Conservation (phyloP, 2,888 invertebrate genomes). For the Myopa tessellatipennis region DNA sequence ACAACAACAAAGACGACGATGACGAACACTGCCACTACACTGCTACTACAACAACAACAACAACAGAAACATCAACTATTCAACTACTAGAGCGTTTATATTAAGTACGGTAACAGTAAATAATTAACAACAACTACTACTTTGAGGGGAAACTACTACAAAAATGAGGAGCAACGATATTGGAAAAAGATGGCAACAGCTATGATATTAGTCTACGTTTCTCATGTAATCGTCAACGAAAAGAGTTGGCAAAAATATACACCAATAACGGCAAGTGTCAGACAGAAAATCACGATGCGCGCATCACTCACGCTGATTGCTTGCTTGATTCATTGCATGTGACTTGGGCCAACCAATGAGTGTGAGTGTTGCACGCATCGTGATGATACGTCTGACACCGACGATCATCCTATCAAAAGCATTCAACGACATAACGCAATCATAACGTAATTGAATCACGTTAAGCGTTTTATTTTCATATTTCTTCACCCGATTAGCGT, state of each 20-base stretch:
- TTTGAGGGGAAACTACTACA: neutral
- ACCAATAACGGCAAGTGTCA: neutral
- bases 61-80: neutral
- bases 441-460: slow-evolving; percentile 34
- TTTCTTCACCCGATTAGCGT: slow-evolving; percentile 18
- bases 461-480: slow-evolving; percentile 8
- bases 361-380: neutral
- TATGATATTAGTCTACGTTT: too few species aligned
- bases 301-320: neutral
- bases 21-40: neutral
- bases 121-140: neutral
- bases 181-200: too few species aligned
- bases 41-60: neutral
- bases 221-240: neutral
- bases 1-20: neutral
- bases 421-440: slow-evolving; percentile 31
- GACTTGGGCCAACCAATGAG: neutral
- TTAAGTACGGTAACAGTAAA: too few species aligned
- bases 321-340: too few species aligned
- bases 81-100: too few species aligned
- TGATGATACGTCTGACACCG: too few species aligned
- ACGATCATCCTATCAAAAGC: slow-evolving; percentile 19
- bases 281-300: neutral
- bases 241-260: neutral
- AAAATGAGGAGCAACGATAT: neutral